Evolutionary conservation across 2,797 vertebrate genomes (phyloP).

Genomic region (Gouania willdenowi): DNA sequence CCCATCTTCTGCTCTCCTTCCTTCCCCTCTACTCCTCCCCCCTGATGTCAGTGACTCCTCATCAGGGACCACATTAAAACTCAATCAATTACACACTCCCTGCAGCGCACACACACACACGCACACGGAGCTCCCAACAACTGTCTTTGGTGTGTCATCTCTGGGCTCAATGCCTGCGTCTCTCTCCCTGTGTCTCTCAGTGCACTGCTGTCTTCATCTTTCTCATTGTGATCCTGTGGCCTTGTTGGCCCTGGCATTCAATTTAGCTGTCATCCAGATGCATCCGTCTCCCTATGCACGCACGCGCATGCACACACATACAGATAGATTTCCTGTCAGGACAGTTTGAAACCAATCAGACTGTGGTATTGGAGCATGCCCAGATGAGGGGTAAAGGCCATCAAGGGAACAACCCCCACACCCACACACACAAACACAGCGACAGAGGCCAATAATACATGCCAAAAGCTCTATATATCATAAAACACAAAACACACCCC

Average conservation of each 20-base stretch:
- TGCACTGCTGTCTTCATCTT: constrained; percentile 52
- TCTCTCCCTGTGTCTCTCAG: constrained; percentile 24
- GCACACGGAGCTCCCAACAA: constrained; percentile 24
- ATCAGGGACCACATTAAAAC: constrained; percentile 69
- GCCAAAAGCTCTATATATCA: constrained; percentile 8
- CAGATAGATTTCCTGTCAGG: constrained; percentile 76
- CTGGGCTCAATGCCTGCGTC: constrained; percentile 58
- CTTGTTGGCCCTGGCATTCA: constrained; percentile 66
- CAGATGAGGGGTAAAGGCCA: constrained; percentile 69
- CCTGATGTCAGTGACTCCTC: constrained; percentile 59
- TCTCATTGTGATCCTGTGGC: constrained; percentile 68
- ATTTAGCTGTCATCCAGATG: constrained; percentile 71
- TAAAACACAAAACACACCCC: not conserved
- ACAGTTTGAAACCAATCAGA: constrained; percentile 74
- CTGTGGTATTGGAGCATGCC: constrained; percentile 61
- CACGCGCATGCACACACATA: constrained; percentile 29
- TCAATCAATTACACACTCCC: constrained; percentile 62
- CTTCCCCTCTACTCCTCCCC: constrained; percentile 34
- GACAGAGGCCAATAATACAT: constrained; percentile 3
- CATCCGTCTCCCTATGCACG: constrained; percentile 39
- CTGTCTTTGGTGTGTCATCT: constrained; percentile 57
- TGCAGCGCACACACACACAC: constrained; percentile 12
- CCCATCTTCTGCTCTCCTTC: constrained; percentile 22
- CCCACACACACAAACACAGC: not conserved
- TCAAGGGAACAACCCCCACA: constrained; percentile 51